These are phyloP conservation scores for Heliocidaris tuberculata DNA, from an alignment of 35 echinoderm and acorn worm species.

Conservation along the genomic window DNA sequence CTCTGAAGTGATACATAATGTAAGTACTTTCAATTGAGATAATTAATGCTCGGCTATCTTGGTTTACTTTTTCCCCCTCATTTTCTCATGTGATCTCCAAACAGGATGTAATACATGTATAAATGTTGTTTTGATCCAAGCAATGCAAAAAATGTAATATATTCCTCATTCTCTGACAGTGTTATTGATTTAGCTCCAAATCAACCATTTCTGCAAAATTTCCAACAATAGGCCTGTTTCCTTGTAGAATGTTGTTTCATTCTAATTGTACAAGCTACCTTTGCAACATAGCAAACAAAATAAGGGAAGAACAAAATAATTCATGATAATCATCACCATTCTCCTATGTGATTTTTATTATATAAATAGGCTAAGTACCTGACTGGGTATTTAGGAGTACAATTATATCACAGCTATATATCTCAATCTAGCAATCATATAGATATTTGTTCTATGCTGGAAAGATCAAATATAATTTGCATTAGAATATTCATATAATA, in stretches of 20 bases:
- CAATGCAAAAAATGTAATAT: too few relatives aligned
- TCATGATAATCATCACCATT: neutral
- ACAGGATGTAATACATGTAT: too few relatives aligned
- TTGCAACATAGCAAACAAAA: neutral
- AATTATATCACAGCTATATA: neutral
- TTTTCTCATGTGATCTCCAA: too few relatives aligned
- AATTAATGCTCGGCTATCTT: too few relatives aligned
- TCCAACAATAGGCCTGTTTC: too few relatives aligned
- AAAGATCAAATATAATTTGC: neutral
- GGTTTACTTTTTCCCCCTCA: too few relatives aligned
- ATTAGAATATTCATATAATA: slow-evolving; percentile 1
- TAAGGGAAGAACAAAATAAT: neutral
- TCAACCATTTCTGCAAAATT: too few relatives aligned
- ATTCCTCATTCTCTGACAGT: too few relatives aligned
- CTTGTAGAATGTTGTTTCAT: neutral
- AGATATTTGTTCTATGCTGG: neutral
- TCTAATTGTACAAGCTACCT: neutral
- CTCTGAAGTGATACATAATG: too few relatives aligned
- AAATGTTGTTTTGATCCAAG: too few relatives aligned
- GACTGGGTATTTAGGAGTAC: neutral
- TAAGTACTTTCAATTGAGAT: too few relatives aligned
- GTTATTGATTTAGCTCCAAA: too few relatives aligned
- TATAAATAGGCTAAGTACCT: neutral
- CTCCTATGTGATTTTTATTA: neutral
- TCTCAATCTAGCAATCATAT: neutral